These are phyloP conservation scores for Danaus melanippus DNA, from an alignment of 1,140 invertebrate genomes.

Conservation along the genomic window DNA sequence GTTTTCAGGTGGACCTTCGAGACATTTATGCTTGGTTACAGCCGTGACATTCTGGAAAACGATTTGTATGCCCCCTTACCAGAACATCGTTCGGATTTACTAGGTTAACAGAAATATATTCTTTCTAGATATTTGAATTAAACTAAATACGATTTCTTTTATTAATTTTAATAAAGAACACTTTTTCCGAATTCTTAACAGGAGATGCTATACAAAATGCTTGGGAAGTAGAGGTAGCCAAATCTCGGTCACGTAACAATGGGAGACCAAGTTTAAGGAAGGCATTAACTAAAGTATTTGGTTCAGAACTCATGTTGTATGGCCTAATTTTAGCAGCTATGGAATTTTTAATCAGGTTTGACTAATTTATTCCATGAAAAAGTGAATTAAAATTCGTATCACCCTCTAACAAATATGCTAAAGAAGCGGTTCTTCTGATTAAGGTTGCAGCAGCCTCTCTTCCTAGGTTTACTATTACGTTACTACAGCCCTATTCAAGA, in stretches of 20 bases:
- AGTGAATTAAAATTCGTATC: background rate
- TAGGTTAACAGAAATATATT: constrained; percentile 28
- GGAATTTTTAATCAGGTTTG: constrained; percentile 70
- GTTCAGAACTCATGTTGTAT: constrained; percentile 55
- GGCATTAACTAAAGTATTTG: constrained; percentile 66
- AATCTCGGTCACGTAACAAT: constrained; percentile 7
- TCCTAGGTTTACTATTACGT: constrained; percentile 50
- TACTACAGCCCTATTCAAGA: constrained; percentile 54
- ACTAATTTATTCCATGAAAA: background rate
- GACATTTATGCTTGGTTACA: constrained; percentile 71
- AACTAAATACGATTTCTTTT: no score
- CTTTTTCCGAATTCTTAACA: background rate
- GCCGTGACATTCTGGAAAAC: constrained; percentile 71
- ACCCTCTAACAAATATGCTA: background rate
- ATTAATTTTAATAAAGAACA: no score
- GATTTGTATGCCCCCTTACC: constrained; percentile 74
- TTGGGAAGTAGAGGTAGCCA: constrained; percentile 68
- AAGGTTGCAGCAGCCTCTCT: constrained; percentile 60
- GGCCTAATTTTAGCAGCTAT: constrained; percentile 68
- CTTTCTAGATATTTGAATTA: no score
- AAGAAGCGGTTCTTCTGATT: constrained; percentile 7
- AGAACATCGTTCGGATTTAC: constrained; percentile 70
- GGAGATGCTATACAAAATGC: constrained; percentile 73
- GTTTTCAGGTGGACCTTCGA: constrained; percentile 71
- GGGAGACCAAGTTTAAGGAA: constrained; percentile 57